Conservation (phyloP, 1,140 invertebrate species). For the Kradibia gibbosae region DNA sequence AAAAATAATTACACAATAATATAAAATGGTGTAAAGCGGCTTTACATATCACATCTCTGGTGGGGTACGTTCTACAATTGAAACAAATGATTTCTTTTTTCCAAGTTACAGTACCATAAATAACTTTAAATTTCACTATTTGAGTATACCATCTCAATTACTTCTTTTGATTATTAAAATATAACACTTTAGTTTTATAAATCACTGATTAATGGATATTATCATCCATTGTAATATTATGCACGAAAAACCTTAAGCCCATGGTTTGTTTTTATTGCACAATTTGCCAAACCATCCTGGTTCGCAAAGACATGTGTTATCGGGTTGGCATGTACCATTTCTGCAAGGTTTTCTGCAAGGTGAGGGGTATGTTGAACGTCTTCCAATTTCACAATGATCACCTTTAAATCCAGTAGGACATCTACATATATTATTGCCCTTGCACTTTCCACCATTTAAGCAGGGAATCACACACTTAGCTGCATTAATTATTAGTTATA, state of each 20-base stretch:
- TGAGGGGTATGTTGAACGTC: constrained; percentile 77
- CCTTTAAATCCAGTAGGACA: constrained; percentile 85
- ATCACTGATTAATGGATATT: constrained; percentile 11
- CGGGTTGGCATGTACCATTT: constrained; percentile 80
- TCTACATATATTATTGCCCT: constrained; percentile 88
- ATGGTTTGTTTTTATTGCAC: constrained; percentile 78
- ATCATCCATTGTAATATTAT: constrained; percentile 22
- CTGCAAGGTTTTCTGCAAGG: constrained; percentile 80
- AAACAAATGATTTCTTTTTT: constrained; percentile 33
- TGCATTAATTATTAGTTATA: constrained; percentile 61
- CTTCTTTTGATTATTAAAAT: constrained; percentile 18
- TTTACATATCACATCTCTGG: constrained; percentile 73
- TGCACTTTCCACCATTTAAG: constrained; percentile 87
- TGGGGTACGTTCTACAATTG: constrained; percentile 55
- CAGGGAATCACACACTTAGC: constrained; percentile 92
- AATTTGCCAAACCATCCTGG: constrained; percentile 81
- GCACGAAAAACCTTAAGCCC: constrained; percentile 61
- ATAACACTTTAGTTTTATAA: constrained; percentile 25
- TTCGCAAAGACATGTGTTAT: constrained; percentile 82
- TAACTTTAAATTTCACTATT: constrained; percentile 25
- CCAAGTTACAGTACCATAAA: constrained; percentile 36
- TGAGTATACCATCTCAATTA: neutral
- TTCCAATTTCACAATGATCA: constrained; percentile 89
- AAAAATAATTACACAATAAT: constrained; percentile 58
- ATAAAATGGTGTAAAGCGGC: constrained; percentile 69